Evolutionary conservation across 1,140 invertebrate species (phyloP).

Genomic region (Drosophila bipectinata): DNA sequence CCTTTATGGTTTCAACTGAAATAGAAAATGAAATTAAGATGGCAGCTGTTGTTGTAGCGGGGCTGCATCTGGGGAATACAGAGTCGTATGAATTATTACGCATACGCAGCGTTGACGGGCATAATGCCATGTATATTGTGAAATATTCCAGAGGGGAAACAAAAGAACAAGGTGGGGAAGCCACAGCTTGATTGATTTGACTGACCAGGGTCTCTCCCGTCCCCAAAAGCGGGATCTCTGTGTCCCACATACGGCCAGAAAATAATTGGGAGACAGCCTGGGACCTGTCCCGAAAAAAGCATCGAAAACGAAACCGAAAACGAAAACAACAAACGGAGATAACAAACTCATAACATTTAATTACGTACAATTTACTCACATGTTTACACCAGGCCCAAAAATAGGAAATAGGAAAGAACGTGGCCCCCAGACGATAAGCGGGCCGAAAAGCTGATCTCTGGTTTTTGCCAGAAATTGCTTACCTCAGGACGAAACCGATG

Average conservation of each 20-base stretch:
- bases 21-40: slow-evolving; percentile 57
- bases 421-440: slow-evolving; percentile 15
- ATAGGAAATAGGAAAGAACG: slow-evolving; percentile 19
- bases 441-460: slow-evolving; percentile 34
- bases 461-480: slow-evolving; percentile 34
- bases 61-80: slow-evolving; percentile 43
- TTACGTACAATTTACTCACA: slow-evolving; percentile 76
- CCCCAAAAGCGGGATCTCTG: background rate
- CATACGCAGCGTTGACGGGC: slow-evolving; percentile 47
- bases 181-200: slow-evolving; percentile 66
- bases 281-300: slow-evolving; percentile 34
- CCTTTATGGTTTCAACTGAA: slow-evolving; percentile 67
- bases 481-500: slow-evolving; percentile 16
- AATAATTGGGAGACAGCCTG: slow-evolving; percentile 45
- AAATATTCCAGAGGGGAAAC: slow-evolving; percentile 28
- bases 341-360: slow-evolving; percentile 81
- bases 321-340: slow-evolving; percentile 38
- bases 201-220: slow-evolving; percentile 6
- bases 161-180: background rate
- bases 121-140: slow-evolving; percentile 43
- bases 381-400: slow-evolving; percentile 59
- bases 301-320: slow-evolving; percentile 20
- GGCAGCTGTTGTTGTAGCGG: slow-evolving; percentile 27
- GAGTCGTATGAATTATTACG: slow-evolving; percentile 66
- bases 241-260: slow-evolving; percentile 25